Evolutionary conservation across 2,888 invertebrate species (phyloP).

Genomic region (Lasioglossum zephyrum): DNA sequence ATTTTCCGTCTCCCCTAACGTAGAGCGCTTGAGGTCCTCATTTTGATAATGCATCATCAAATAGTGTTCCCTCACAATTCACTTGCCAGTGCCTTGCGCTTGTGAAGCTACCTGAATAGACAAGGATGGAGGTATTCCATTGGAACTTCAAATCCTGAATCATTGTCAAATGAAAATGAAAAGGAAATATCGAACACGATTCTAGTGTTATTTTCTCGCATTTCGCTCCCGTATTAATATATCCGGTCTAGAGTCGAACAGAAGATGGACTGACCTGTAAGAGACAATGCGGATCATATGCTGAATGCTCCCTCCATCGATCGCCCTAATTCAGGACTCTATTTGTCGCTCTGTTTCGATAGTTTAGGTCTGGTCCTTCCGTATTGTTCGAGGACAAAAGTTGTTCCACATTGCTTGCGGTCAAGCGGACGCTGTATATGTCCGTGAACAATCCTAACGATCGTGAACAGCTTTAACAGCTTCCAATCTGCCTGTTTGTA

Average conservation of each 20-base stretch:
- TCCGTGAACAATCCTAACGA: background rate
- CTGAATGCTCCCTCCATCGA: background rate
- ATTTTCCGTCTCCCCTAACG: background rate
- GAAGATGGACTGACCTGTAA: conserved; percentile 1
- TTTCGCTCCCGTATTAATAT: background rate
- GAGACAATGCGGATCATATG: background rate
- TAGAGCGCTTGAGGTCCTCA: background rate
- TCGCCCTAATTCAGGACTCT: conserved; percentile 20
- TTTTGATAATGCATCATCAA: background rate
- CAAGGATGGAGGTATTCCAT: no score
- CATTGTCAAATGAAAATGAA: background rate
- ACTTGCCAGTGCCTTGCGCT: no score
- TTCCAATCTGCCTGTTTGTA: conserved; percentile 4
- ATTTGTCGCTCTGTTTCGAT: conserved; percentile 20
- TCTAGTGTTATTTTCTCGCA: background rate
- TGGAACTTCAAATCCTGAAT: background rate
- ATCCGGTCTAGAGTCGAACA: background rate
- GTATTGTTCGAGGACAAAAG: conserved; percentile 30
- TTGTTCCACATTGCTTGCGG: background rate
- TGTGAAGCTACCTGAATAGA: no score
- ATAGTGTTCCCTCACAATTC: background rate
- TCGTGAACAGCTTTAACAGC: conserved; percentile 2
- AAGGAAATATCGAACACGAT: no score
- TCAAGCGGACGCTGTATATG: conserved; percentile 5
- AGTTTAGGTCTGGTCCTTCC: background rate